Conservation (phyloP, 2,113 vertebrate species). For the Nothocercus nigrocapillus region DNA sequence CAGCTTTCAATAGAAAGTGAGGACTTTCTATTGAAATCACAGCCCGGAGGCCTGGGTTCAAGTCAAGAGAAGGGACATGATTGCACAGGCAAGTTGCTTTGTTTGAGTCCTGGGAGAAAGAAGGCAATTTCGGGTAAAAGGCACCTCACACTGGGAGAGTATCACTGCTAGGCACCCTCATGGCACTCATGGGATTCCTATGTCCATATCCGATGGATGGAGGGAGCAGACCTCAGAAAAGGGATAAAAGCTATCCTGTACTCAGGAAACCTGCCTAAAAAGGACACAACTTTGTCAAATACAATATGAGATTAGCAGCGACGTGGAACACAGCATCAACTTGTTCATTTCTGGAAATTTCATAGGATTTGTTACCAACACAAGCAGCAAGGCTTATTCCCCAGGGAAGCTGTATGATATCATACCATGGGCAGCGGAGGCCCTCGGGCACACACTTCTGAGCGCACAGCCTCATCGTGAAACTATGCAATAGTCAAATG, state of each 20-base stretch:
- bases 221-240: neutral
- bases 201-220: neutral
- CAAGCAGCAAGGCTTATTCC: neutral
- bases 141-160: accelerated
- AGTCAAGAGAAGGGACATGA: neutral
- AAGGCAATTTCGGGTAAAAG: neutral
- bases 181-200: neutral
- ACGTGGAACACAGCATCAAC: accelerated
- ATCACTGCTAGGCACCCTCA: neutral
- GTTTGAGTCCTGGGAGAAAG: neutral
- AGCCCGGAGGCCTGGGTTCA: constrained; percentile 6
- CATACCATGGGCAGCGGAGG: neutral
- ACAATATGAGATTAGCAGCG: accelerated
- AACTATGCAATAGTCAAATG: neutral
- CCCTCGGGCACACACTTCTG: accelerated
- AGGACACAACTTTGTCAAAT: accelerated
- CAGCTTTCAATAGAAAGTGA: constrained; percentile 32
- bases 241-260: neutral
- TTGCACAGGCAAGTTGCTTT: neutral
- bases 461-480: neutral
- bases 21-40: constrained; percentile 28
- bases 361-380: neutral
- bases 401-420: neutral
- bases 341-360: neutral
- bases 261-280: neutral